phyloP scores from a whole-genome alignment of 2,113 vertebrate species.

The Forbesichthys agassizii region DNA sequence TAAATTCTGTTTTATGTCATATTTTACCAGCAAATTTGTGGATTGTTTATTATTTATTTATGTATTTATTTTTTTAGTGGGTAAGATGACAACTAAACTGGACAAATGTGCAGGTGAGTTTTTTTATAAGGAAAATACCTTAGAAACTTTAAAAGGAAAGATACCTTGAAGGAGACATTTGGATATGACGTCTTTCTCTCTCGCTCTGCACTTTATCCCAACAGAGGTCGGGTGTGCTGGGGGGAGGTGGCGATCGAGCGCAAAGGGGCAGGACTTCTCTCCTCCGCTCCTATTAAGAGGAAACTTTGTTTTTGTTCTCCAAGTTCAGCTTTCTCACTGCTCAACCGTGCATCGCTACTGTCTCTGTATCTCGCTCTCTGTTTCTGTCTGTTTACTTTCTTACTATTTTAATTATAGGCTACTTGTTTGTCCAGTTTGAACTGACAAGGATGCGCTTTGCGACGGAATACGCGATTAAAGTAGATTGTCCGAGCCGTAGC shows the following conservation, averaged over 20 bases:
- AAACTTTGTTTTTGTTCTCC: slow-evolving; percentile 82
- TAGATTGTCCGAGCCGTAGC: slow-evolving; percentile 29
- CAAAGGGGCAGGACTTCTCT: slow-evolving; percentile 77
- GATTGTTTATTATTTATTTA: too few species aligned
- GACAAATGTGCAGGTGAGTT: too few species aligned
- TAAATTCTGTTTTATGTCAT: too few species aligned
- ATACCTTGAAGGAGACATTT: too few species aligned
- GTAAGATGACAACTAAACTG: too few species aligned
- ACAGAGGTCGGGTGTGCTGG: slow-evolving; percentile 46
- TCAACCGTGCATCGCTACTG: slow-evolving; percentile 30
- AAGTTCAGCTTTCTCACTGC: slow-evolving; percentile 69
- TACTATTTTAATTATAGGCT: slow-evolving; percentile 49
- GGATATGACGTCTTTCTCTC: too few species aligned
- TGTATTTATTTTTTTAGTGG: too few species aligned
- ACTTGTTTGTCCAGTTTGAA: slow-evolving; percentile 56
- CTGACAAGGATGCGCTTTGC: slow-evolving; percentile 67
- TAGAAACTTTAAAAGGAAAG: too few species aligned
- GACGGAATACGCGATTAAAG: slow-evolving; percentile 33
- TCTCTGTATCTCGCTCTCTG: slow-evolving; percentile 17
- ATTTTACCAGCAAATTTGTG: too few species aligned
- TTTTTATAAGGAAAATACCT: too few species aligned
- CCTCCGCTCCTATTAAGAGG: slow-evolving; percentile 77
- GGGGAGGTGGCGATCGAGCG: slow-evolving; percentile 68
- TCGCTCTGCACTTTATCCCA: not conserved
- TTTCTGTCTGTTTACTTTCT: slow-evolving; percentile 16